These are phyloP conservation scores for Papilio gigon DNA, from an alignment of 2,888 invertebrate genomes.

Conservation along the genomic window DNA sequence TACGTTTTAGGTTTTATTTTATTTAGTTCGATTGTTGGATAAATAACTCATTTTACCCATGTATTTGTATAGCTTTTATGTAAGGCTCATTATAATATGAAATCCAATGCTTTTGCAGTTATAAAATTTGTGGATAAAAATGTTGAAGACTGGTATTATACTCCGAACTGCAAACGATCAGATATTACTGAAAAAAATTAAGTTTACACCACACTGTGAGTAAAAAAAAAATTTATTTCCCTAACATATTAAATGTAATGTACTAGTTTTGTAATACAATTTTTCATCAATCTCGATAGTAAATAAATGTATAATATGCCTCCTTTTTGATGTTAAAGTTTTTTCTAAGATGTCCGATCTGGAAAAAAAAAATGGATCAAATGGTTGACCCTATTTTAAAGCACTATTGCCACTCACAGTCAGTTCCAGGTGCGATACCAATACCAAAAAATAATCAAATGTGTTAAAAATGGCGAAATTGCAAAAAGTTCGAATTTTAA, in stretches of 20 bases:
- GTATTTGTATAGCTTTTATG: not conserved
- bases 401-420: not conserved
- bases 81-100: not conserved
- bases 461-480: too few relatives aligned
- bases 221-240: not conserved
- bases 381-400: not conserved
- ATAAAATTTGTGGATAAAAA: constrained; percentile 11
- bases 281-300: not conserved
- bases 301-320: not conserved
- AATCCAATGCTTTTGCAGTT: constrained; percentile 26
- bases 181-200: constrained; percentile 27
- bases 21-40: not conserved
- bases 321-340: not conserved
- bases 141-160: constrained; percentile 30
- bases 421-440: too few relatives aligned
- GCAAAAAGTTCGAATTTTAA: too few relatives aligned
- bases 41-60: not conserved
- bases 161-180: constrained; percentile 19
- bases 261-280: not conserved
- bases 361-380: not conserved
- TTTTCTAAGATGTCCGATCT: not conserved
- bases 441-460: too few relatives aligned
- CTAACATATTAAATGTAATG: not conserved
- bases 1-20: not conserved
- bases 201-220: constrained; percentile 24